Base-by-base conservation (phyloP, 2,888 invertebrate species). In the Dioctria rufipes region DNA sequence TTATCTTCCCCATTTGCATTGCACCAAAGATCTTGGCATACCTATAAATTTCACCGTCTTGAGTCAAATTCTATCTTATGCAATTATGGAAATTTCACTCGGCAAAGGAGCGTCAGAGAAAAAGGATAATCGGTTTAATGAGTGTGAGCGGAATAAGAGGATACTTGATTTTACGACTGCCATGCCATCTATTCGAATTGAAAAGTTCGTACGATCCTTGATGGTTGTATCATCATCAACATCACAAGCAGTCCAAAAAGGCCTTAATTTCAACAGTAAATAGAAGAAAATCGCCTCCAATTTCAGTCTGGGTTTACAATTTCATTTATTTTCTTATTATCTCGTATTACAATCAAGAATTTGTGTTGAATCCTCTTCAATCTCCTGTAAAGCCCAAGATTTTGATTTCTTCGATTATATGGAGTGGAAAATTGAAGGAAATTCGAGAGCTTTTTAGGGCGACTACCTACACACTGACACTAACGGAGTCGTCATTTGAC, bases 381-480 rank as follows among this genome's bases (percentile, higher is more conserved):
- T 60, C 13, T 42, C 42, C 42, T 11, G 66, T 9, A 73, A 73
- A 73, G 54, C 58, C 42, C 2, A 42, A 75, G 58, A 40, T 58
- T 60, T 60, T 75, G 73, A 75, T 60, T 75, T 75, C 58, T 75
- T 75, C 60, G 73, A 75, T 60, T 75, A 58, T 75, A 75, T 75
- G 73, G 73, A 75, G 42, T 58, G 73, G 73, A 75, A 75, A 75
- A 75, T 75, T 75, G 73, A 60, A 75, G 42, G 60, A 60, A 60
- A 75, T 60, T 75, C 40, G 58, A 60, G 60, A 75, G 73, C 60
- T 75, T 75, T 39, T 73, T 6, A 40, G 13, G 8, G n/a, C n/a
- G 9, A 60, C 39, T 43, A 69, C 42, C 42, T n/a, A 25, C 25
- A 25, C 25, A 25, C 25, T 25, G 25, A 25, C 25, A 25, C 25